These are phyloP conservation scores for Laticauda colubrina DNA, from an alignment of 2,113 vertebrate species.

Conservation along the genomic window DNA sequence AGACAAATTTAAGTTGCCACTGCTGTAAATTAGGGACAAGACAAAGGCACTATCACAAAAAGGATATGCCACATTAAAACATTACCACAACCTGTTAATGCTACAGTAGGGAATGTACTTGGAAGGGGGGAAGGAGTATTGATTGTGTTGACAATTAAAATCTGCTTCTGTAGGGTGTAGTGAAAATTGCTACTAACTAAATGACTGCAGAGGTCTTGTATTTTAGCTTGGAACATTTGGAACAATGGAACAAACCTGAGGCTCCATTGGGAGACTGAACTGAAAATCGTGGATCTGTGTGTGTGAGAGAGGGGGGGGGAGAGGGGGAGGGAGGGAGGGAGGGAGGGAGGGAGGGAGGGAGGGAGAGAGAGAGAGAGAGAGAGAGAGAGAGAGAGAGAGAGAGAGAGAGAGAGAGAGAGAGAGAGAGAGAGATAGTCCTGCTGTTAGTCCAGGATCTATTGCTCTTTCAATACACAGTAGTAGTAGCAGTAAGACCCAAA, in stretches of 20 bases:
- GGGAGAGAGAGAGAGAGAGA: background rate
- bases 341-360: background rate
- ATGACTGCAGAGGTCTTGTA: background rate
- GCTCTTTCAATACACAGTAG: background rate
- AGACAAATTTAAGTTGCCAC: background rate
- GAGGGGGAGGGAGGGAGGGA: background rate
- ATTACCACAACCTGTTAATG: background rate
- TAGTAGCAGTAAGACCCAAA: background rate
- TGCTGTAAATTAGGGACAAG: background rate
- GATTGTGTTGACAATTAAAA: background rate
- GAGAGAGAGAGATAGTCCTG: background rate
- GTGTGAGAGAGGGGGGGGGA: background rate
- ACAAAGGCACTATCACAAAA: background rate
- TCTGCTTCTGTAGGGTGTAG: background rate
- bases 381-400: background rate
- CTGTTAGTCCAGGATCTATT: background rate
- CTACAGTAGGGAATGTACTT: background rate
- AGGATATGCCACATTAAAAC: background rate
- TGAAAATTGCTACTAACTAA: background rate
- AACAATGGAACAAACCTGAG: background rate
- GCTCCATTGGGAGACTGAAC: background rate
- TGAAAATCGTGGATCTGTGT: background rate
- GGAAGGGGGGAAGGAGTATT: no score
- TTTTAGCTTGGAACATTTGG: background rate
- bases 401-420: background rate